Conservation (phyloP, 2,888 invertebrate species). For the Germaria angustata region DNA sequence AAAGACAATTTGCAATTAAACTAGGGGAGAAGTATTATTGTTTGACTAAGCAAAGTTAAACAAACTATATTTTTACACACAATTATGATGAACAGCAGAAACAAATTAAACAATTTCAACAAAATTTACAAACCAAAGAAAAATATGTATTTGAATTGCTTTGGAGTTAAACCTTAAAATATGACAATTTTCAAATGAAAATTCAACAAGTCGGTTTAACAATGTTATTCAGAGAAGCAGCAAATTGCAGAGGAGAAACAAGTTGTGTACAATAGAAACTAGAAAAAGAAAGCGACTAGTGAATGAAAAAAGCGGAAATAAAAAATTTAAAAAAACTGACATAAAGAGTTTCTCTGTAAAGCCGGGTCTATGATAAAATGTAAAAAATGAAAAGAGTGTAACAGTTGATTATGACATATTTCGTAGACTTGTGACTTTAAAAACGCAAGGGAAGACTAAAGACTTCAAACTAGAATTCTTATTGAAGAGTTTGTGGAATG, state of each 20-base stretch:
- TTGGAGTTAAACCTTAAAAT: slow-evolving; percentile 7
- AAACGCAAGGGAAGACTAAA: too few relatives aligned
- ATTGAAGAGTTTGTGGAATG: too few relatives aligned
- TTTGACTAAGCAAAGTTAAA: slow-evolving; percentile 19
- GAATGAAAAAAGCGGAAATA: slow-evolving; percentile 22
- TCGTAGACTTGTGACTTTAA: too few relatives aligned
- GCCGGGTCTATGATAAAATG: too few relatives aligned
- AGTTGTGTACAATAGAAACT: too few relatives aligned
- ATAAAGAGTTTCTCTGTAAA: too few relatives aligned
- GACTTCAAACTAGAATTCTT: too few relatives aligned
- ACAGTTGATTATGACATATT: too few relatives aligned
- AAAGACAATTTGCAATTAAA: neutral
- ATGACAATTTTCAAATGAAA: slow-evolving; percentile 22
- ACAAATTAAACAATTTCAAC: slow-evolving; percentile 2
- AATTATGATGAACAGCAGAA: slow-evolving; percentile 19
- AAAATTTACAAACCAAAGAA: slow-evolving; percentile 7
- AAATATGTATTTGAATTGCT: slow-evolving; percentile 15
- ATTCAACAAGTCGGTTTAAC: neutral
- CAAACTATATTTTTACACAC: slow-evolving; percentile 31
- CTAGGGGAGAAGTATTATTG: neutral
- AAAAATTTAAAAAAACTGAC: neutral
- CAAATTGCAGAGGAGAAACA: neutral
- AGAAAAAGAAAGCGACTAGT: neutral
- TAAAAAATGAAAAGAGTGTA: too few relatives aligned
- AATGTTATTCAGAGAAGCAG: neutral